Evolutionary conservation across 1,140 invertebrate species (phyloP).

Genomic region (Trichonephila clavipes): DNA sequence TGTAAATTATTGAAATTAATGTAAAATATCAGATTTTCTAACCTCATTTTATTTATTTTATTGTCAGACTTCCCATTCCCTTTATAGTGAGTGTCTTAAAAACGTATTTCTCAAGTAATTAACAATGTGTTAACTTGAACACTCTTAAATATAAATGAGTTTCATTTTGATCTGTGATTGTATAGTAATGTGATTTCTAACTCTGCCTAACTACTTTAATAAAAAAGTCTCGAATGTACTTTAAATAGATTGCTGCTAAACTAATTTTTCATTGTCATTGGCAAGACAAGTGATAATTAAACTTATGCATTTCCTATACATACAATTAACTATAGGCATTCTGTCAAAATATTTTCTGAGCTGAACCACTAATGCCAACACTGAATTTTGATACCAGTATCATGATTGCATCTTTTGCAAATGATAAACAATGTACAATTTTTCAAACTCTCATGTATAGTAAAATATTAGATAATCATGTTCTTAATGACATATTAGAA

Average conservation of each 20-base stretch:
- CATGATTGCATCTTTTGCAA: slow-evolving; percentile 45
- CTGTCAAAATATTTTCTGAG: slow-evolving; percentile 35
- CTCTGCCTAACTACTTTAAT: slow-evolving; percentile 46
- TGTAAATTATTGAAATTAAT: slow-evolving; percentile 58
- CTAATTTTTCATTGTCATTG: slow-evolving; percentile 46
- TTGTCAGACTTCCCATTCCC: slow-evolving; percentile 54
- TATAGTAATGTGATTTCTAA: slow-evolving; percentile 62
- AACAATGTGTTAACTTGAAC: neutral
- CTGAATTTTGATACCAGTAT: slow-evolving; percentile 63
- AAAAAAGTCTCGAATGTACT: slow-evolving; percentile 47
- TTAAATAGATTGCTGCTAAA: slow-evolving; percentile 46
- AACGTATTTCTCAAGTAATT: slow-evolving; percentile 8
- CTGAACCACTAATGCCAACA: slow-evolving; percentile 41
- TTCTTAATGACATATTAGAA: slow-evolving; percentile 43
- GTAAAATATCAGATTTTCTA: slow-evolving; percentile 49
- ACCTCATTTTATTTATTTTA: slow-evolving; percentile 53
- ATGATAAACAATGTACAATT: slow-evolving; percentile 55
- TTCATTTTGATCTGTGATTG: slow-evolving; percentile 70
- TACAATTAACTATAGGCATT: slow-evolving; percentile 43
- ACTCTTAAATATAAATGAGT: slow-evolving; percentile 37
- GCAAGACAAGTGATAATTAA: slow-evolving; percentile 34
- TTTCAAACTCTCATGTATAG: slow-evolving; percentile 47
- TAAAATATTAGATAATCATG: slow-evolving; percentile 47
- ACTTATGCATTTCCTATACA: slow-evolving; percentile 50
- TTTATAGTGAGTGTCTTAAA: slow-evolving; percentile 39